phyloP scores from a whole-genome alignment of 2,888 invertebrate genomes.

The Criorhina ranunculi region DNA sequence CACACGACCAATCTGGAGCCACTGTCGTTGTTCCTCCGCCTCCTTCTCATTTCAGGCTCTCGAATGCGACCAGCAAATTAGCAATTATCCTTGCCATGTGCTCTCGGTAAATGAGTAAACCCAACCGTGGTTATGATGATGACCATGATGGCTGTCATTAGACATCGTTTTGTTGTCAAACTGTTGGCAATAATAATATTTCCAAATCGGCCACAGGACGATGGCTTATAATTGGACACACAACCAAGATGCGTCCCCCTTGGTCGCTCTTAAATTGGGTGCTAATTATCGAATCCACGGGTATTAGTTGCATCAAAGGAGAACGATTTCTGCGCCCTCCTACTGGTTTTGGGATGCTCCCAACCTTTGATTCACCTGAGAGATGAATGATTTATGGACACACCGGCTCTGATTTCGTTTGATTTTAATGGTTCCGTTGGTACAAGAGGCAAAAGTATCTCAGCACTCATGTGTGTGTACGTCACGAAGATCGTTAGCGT shows the following conservation, averaged over 20 bases:
- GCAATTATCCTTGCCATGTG: conserved; percentile 54
- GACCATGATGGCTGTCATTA: conserved; percentile 69
- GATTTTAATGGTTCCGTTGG: conserved; percentile 46
- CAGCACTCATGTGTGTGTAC: conserved; percentile 7
- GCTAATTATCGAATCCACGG: conserved; percentile 62
- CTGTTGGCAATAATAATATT: conserved; percentile 59
- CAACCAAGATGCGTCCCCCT: not conserved
- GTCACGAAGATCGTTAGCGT: conserved; percentile 60
- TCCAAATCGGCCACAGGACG: conserved; percentile 28
- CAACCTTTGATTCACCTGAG: conserved; percentile 49
- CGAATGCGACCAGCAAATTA: conserved; percentile 23
- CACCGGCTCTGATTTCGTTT: conserved; percentile 27
- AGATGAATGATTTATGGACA: conserved; percentile 65
- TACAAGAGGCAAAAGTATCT: conserved; percentile 10
- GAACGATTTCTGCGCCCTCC: conserved; percentile 1
- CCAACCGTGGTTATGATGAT: not conserved
- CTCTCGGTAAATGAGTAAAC: conserved; percentile 8
- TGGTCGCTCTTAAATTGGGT: conserved; percentile 56
- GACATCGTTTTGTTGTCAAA: conserved; percentile 73
- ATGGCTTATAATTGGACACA: conserved; percentile 2
- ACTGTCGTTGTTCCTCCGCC: too few relatives aligned
- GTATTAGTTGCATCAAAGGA: conserved; percentile 36
- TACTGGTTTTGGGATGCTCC: conserved; percentile 6
- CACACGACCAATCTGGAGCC: not conserved
- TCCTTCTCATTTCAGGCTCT: not conserved